These are phyloP conservation scores for Dicyrtomina minuta DNA, from an alignment of 2,888 invertebrate genomes.

Conservation along the genomic window DNA sequence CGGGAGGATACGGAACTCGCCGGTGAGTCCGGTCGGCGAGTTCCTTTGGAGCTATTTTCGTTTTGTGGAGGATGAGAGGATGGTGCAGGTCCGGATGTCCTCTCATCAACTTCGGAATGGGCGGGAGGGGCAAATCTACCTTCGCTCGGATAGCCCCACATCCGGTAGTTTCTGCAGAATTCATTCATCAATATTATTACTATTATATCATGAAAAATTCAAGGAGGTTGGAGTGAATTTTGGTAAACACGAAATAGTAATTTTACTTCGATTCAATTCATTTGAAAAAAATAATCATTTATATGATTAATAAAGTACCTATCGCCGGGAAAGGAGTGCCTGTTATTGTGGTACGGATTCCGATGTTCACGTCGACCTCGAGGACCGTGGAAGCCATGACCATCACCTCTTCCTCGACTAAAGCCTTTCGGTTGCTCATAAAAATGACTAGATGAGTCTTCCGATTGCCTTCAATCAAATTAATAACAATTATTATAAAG, in stretches of 20 bases:
- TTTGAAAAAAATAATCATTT: too few relatives aligned
- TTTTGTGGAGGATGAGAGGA: slow-evolving; percentile 47
- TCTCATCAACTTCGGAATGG: slow-evolving; percentile 50
- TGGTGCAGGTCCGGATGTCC: slow-evolving; percentile 46
- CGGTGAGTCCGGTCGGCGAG: slow-evolving; percentile 52
- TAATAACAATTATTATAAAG: too few relatives aligned
- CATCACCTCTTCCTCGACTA: slow-evolving; percentile 54
- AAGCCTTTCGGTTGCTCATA: slow-evolving; percentile 54
- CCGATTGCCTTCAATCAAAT: slow-evolving; percentile 50
- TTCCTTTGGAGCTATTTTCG: slow-evolving; percentile 50
- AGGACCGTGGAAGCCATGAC: slow-evolving; percentile 51
- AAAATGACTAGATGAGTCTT: slow-evolving; percentile 54
- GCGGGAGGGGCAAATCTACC: slow-evolving; percentile 52
- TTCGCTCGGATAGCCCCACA: slow-evolving; percentile 52
- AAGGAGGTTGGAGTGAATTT: too few relatives aligned
- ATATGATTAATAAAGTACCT: too few relatives aligned
- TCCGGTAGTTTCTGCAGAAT: slow-evolving; percentile 46
- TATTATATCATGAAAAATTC: too few relatives aligned
- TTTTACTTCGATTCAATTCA: too few relatives aligned
- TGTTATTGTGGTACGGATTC: slow-evolving; percentile 49
- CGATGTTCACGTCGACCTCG: slow-evolving; percentile 50
- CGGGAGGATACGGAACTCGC: slow-evolving; percentile 53
- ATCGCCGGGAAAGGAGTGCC: slow-evolving; percentile 51
- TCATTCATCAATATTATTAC: neutral
- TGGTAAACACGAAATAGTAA: too few relatives aligned